phyloP scores from a whole-genome alignment of 1,140 invertebrate genomes.

The Diachasmimorpha longicaudata region DNA sequence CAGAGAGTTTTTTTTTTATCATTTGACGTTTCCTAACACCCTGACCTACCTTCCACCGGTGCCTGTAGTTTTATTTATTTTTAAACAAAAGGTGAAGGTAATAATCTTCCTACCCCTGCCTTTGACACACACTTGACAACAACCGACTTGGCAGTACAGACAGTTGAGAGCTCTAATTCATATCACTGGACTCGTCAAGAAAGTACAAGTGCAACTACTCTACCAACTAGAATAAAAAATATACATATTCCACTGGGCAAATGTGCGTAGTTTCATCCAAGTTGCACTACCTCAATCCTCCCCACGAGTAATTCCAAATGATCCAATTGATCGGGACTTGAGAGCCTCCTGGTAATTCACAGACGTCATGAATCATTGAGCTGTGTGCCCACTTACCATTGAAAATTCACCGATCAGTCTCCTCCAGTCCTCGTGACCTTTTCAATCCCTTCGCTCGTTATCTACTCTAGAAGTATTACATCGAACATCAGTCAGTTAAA shows the following conservation, averaged over 20 bases:
- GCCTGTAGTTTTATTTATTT: not conserved
- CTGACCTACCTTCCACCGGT: not conserved
- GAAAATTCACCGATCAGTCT: not conserved
- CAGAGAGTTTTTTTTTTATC: not conserved
- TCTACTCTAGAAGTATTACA: not conserved
- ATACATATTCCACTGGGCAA: not conserved
- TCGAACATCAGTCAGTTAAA: too few species aligned
- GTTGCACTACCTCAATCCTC: not conserved
- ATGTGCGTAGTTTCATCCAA: not conserved
- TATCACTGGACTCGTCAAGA: not conserved
- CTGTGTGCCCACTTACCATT: not conserved
- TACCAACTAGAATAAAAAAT: not conserved
- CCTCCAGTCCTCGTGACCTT: not conserved
- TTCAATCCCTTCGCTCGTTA: not conserved
- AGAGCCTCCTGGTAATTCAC: not conserved
- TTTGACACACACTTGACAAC: not conserved
- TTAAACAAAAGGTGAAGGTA: not conserved
- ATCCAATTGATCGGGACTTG: not conserved
- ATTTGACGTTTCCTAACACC: not conserved
- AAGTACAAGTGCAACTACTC: not conserved
- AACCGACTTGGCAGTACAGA: not conserved
- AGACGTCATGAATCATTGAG: not conserved
- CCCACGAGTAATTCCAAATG: not conserved
- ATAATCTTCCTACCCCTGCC: not conserved
- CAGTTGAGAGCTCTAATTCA: not conserved